Conservation (phyloP, 2,113 vertebrate genomes). For the Psilopsiagon aurifrons region DNA sequence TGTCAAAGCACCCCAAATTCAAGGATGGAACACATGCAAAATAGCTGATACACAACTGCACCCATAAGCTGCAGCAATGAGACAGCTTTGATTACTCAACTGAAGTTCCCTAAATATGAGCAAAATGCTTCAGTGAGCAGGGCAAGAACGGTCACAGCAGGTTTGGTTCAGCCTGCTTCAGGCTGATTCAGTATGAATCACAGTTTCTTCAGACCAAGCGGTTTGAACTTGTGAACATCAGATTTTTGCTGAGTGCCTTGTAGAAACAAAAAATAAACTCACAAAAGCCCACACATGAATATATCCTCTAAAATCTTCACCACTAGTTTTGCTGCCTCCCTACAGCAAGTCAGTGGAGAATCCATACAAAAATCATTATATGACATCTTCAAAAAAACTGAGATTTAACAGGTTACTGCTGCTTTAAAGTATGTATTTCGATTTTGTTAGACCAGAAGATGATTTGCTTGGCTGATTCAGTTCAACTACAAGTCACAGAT, state of each 20-base stretch:
- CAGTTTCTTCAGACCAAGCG: neutral
- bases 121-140: neutral
- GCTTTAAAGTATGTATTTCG: neutral
- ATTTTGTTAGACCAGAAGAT: neutral
- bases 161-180: neutral
- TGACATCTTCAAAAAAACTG: neutral
- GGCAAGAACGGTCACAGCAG: neutral
- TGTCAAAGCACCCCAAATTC: neutral
- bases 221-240: accelerated
- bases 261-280: neutral
- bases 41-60: neutral
- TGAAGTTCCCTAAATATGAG: neutral
- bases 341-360: neutral
- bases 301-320: neutral
- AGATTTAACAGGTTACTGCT: neutral
- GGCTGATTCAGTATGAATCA: neutral
- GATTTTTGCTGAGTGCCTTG: neutral
- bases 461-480: neutral
- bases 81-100: neutral
- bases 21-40: neutral
- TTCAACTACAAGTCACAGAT: neutral
- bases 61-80: neutral
- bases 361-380: neutral
- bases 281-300: neutral
- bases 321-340: neutral